These are phyloP conservation scores for Schizaphis graminum DNA, from an alignment of 2,888 invertebrate species.

Conservation along the genomic window DNA sequence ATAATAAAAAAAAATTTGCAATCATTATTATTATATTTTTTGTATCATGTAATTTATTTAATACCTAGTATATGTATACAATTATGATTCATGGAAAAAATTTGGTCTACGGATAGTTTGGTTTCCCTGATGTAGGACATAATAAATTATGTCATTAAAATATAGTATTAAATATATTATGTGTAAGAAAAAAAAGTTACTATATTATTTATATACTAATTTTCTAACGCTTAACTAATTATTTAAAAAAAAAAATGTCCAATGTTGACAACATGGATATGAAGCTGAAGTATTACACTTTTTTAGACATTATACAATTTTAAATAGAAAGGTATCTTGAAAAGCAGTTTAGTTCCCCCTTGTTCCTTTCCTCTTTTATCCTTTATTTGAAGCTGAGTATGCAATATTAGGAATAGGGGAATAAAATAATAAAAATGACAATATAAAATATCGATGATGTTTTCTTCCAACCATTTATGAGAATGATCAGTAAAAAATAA, in stretches of 20 bases:
- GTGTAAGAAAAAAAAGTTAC: not conserved
- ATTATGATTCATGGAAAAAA: not conserved
- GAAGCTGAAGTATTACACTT: not conserved
- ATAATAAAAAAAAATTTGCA: not conserved
- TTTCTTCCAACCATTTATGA: not conserved
- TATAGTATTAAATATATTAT: not conserved
- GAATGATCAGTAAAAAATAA: not conserved
- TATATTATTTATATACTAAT: not conserved
- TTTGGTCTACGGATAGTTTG: not conserved
- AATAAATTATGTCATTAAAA: not conserved
- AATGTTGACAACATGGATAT: not conserved
- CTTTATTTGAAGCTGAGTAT: not conserved
- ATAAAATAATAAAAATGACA: not conserved
- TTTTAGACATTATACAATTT: not conserved
- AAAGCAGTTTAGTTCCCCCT: not conserved
- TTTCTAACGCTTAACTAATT: not conserved
- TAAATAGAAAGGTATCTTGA: not conserved
- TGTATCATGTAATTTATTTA: not conserved
- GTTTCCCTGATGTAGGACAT: not conserved
- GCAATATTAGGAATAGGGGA: not conserved
- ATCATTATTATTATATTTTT: not conserved
- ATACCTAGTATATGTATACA: not conserved
- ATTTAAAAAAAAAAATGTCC: not conserved
- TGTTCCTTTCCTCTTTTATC: not conserved
- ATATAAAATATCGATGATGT: not conserved